Conservation (phyloP, 2,797 vertebrate genomes). For the Crax fasciolata region DNA sequence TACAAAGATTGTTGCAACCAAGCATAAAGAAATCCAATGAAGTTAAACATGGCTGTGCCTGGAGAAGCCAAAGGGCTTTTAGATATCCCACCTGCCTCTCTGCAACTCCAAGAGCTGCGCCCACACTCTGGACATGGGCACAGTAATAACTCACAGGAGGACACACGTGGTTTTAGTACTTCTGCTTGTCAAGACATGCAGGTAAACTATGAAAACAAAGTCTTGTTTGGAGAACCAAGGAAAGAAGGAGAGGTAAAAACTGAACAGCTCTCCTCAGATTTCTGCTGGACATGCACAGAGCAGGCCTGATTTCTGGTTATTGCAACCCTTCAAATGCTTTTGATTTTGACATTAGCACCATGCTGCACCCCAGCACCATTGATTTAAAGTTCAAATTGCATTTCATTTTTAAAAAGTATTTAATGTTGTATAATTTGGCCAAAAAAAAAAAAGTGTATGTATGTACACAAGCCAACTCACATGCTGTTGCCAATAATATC, state of each 20-base stretch:
- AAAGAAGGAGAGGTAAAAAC: background rate
- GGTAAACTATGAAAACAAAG: background rate
- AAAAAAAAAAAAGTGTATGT: background rate
- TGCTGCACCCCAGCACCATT: background rate
- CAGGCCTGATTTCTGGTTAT: background rate
- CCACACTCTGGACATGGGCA: rapidly evolving
- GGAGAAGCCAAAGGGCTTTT: background rate
- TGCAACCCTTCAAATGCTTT: background rate
- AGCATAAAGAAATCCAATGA: background rate
- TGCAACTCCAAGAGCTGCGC: background rate
- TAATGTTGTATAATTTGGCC: background rate
- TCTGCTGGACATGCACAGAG: background rate
- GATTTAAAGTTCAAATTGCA: background rate
- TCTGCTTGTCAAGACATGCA: background rate
- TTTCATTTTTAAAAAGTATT: background rate
- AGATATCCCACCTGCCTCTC: background rate
- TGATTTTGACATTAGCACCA: background rate
- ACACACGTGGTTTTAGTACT: rapidly evolving
- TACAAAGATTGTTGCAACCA: background rate
- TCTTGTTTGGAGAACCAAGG: background rate
- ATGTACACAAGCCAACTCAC: background rate
- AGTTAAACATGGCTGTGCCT: background rate
- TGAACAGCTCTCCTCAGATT: background rate
- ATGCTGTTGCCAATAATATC: background rate
- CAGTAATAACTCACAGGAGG: background rate